Percentiles rank a stretch among this genome's conserved stretches.
Conservation (phyloP, 2,113 vertebrate genomes). For the Heptranchias perlo region DNA sequence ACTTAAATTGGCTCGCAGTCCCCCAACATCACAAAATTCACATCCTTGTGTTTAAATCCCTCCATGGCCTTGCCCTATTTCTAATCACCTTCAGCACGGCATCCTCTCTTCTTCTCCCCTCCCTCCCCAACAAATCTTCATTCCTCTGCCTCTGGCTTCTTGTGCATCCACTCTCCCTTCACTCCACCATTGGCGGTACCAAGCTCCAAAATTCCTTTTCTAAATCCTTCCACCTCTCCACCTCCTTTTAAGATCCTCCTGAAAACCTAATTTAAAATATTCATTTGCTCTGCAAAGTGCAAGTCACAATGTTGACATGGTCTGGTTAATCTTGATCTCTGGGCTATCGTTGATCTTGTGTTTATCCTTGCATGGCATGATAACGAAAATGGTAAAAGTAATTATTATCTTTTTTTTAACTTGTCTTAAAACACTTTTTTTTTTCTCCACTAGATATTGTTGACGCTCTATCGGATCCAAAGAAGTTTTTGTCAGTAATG, state of each 20-base stretch:
- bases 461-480: constrained; percentile 95
- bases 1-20: neutral
- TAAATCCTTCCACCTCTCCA: neutral
- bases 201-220: neutral
- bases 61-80: neutral
- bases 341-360: neutral
- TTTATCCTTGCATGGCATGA: neutral
- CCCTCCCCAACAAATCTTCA: neutral
- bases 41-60: neutral
- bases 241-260: neutral
- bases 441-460: constrained; percentile 77
- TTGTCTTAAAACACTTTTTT: constrained; percentile 25
- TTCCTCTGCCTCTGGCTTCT: neutral
- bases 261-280: neutral
- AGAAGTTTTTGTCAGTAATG: constrained; percentile 95
- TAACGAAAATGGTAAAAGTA: neutral
- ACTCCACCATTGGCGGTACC: neutral
- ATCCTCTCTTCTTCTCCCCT: neutral
- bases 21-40: neutral
- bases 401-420: no score
- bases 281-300: neutral
- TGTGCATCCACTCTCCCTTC: neutral
- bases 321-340: neutral
- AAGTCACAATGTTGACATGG: neutral
- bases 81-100: neutral